Conservation (phyloP, 2,113 vertebrate species). For the Ia io region DNA sequence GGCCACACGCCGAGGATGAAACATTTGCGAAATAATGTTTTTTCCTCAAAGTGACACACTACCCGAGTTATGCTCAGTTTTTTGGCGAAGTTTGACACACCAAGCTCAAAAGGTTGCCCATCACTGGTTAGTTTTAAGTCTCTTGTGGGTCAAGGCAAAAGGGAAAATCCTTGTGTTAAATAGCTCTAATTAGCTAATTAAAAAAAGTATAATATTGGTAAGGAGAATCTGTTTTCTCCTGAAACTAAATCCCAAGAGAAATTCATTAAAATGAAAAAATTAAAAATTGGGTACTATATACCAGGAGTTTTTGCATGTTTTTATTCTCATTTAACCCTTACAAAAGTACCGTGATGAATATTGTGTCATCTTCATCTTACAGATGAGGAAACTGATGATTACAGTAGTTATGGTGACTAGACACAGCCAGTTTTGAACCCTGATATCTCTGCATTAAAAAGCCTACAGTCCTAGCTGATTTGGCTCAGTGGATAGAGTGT, state of each 20-base stretch:
- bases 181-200: not conserved
- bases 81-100: too few relatives aligned
- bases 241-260: not conserved
- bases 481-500: too few relatives aligned
- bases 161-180: not conserved
- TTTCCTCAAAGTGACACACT: too few relatives aligned
- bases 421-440: not conserved
- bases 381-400: not conserved
- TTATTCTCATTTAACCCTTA: not conserved
- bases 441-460: not conserved
- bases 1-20: too few relatives aligned
- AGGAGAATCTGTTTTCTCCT: not conserved
- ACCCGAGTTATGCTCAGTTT: too few relatives aligned
- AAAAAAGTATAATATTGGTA: not conserved
- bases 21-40: too few relatives aligned
- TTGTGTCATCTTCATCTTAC: not conserved
- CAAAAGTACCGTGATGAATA: not conserved
- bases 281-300: not conserved
- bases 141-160: not conserved
- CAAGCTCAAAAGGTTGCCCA: too few relatives aligned
- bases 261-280: not conserved
- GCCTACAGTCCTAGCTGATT: too few relatives aligned
- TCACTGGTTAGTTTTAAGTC: not conserved
- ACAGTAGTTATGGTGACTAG: not conserved
- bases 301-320: not conserved